Evolutionary conservation across 1,140 invertebrate genomes (phyloP).

Genomic region (Drosophila erecta): DNA sequence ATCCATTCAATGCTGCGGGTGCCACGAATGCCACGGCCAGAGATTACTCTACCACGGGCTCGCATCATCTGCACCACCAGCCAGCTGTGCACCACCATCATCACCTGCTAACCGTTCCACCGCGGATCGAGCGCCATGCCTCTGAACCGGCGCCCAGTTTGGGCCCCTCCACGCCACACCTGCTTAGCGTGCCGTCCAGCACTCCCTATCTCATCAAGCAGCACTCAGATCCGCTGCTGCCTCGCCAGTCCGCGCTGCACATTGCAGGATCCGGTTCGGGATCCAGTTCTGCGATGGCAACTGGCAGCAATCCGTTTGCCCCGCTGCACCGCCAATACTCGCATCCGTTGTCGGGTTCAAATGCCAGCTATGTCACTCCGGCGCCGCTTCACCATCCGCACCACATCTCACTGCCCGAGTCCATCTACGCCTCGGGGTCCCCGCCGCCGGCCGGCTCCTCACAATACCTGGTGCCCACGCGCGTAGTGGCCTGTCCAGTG

Average conservation of each 20-base stretch:
- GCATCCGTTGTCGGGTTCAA: constrained; percentile 73
- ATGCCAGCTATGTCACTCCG: constrained; percentile 61
- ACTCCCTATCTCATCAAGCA: constrained; percentile 87
- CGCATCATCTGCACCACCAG: constrained; percentile 63
- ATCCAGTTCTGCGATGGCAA: constrained; percentile 78
- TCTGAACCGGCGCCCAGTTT: constrained; percentile 86
- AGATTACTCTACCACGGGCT: constrained; percentile 62
- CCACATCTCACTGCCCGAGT: constrained; percentile 80
- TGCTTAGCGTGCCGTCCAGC: constrained; percentile 86
- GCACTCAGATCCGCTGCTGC: constrained; percentile 88
- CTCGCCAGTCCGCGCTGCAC: constrained; percentile 85
- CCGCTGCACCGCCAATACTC: constrained; percentile 86
- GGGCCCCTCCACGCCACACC: constrained; percentile 85
- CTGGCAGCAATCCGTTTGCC: constrained; percentile 77
- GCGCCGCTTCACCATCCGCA: constrained; percentile 75
- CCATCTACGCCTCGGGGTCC: constrained; percentile 79
- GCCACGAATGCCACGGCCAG: constrained; percentile 56
- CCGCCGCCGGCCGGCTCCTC: constrained; percentile 80
- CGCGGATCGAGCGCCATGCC: constrained; percentile 86
- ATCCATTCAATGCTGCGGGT: constrained; percentile 83
- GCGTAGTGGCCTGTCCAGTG: constrained; percentile 57
- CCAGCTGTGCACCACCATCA: constrained; percentile 49
- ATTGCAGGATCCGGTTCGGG: constrained; percentile 63
- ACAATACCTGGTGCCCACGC: constrained; percentile 78
- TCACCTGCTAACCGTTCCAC: constrained; percentile 84